Base-by-base conservation (phyloP, 2,888 invertebrate genomes). In the Druceiella hillmani region DNA sequence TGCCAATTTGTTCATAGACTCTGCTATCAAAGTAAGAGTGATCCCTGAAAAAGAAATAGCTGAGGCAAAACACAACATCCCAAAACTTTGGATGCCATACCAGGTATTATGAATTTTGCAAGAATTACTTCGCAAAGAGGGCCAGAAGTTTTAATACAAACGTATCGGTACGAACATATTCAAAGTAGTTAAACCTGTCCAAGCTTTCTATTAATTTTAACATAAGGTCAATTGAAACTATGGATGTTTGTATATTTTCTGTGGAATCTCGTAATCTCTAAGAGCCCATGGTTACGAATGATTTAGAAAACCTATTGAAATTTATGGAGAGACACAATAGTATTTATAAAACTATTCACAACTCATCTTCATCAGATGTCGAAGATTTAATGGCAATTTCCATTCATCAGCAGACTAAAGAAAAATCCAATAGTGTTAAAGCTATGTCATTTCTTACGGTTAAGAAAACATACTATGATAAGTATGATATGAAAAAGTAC, bases 51-150 rank as follows among this genome's bases (percentile, higher is more conserved):
- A 41, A 34, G 41, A 41, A 28, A 25, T 41, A 3, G 16, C 24
- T 14, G 22, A 36, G 11, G 31, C 17, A 25, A 45, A 42, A 31
- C 40, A 44, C 28, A 16, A 20, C 28, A 37, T 47, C 22, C 45
- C 45, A 7, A 45, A 28, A 7, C 34, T 26, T 27, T 46, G 9
- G 40, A 43, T 47, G 45, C 45, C 16, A 36, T 48, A 16, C 47
- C 47, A 28, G 47, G 49, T 38, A 38, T 49, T n/a, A 49, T 47
- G 47, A 37, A 46, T 25, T 46, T 49, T 24, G 47, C 46, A 29
- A 48, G 46, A 20, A 45, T 47, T 36, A 32, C 15, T 20, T 45
- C 42, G 45, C 26, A 42, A 43, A 45, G 17, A 42, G 45, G 38
- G 2, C 17, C 29, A 22, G 38, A 42, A 26, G 33, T 45, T 25